Percentiles rank a stretch among this genome's conserved stretches.
These are phyloP conservation scores for Pachypanchax playfairii DNA, from an alignment of 2,113 vertebrate species.

Conservation along the genomic window DNA sequence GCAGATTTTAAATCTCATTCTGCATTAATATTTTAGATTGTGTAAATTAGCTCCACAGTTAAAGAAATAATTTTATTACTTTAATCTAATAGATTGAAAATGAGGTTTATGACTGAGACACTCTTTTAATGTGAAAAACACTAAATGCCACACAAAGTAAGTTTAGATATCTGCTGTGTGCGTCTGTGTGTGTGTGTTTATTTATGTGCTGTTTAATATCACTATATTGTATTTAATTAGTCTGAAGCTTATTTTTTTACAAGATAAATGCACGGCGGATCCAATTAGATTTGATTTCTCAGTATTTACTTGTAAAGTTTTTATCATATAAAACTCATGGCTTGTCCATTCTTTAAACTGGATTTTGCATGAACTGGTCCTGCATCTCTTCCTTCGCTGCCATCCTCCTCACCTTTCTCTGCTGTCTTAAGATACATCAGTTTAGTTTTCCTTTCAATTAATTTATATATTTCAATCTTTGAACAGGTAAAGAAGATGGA, in stretches of 20 bases:
- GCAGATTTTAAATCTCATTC: neutral
- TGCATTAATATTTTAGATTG: too few species aligned
- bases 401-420: neutral
- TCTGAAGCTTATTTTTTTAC: neutral
- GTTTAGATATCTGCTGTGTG: neutral
- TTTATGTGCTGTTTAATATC: neutral
- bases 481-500: constrained; percentile 95
- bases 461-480: constrained; percentile 15
- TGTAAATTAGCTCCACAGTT: too few species aligned
- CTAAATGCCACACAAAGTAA: neutral
- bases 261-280: neutral
- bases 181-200: neutral
- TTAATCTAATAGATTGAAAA: too few species aligned
- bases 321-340: too few species aligned
- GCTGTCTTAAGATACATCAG: too few species aligned
- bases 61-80: too few species aligned
- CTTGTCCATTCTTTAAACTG: too few species aligned
- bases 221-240: neutral
- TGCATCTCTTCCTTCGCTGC: neutral
- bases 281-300: too few species aligned
- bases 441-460: neutral
- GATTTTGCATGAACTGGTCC: constrained; percentile 8
- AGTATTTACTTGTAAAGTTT: too few species aligned
- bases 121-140: too few species aligned
- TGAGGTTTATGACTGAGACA: too few species aligned